phyloP scores from a whole-genome alignment of 2,113 vertebrate genomes.

The Diadophis punctatus region DNA sequence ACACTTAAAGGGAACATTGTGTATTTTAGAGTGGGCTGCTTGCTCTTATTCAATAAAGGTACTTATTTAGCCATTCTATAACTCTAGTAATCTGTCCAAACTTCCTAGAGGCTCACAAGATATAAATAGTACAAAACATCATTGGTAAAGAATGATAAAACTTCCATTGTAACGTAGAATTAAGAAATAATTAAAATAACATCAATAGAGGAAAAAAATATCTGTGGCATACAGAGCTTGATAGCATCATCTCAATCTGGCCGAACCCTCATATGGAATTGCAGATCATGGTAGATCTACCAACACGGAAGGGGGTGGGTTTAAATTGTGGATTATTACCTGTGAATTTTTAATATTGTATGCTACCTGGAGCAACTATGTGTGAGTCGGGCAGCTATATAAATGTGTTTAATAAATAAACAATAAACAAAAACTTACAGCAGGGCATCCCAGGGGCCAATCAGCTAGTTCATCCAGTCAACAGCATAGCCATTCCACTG shows the following conservation, averaged over 20 bases:
- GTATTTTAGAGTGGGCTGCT: background rate
- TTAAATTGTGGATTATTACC: background rate
- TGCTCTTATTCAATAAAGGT: background rate
- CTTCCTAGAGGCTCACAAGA: background rate
- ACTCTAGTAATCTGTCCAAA: background rate
- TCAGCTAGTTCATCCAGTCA: accelerated
- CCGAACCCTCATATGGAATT: background rate
- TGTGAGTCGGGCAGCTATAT: background rate
- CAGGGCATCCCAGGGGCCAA: accelerated
- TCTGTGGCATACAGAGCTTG: background rate
- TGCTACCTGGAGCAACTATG: background rate
- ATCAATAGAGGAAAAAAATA: background rate
- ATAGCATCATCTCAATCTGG: background rate
- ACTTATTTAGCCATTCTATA: background rate
- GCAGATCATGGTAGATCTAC: background rate
- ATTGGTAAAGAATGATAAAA: background rate
- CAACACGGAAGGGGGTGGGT: background rate
- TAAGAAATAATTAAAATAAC: background rate
- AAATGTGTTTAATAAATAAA: background rate
- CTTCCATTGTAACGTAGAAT: background rate
- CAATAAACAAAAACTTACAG: background rate
- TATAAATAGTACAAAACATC: background rate
- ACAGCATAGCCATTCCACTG: background rate
- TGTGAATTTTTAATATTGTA: background rate
- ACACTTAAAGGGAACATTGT: background rate